Conservation (phyloP, 2,113 vertebrate species). For the Dascyllus trimaculatus region DNA sequence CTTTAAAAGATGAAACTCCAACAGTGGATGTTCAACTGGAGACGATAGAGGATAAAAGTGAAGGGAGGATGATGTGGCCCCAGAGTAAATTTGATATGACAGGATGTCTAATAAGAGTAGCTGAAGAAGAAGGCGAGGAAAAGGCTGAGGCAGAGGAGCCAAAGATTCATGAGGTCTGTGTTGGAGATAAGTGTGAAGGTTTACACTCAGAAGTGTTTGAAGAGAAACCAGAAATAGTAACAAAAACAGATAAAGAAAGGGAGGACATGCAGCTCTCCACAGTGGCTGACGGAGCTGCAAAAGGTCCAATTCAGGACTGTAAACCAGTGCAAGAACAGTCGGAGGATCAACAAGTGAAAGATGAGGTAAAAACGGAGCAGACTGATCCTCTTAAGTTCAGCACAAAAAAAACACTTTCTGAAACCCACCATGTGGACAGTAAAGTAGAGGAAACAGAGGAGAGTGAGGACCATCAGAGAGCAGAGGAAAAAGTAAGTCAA, state of each 20-base stretch:
- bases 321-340: constrained; percentile 28
- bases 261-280: neutral
- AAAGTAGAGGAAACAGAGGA: constrained; percentile 36
- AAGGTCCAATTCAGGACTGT: constrained; percentile 22
- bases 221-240: constrained; percentile 8
- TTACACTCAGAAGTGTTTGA: constrained; percentile 1
- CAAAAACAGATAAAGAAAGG: constrained; percentile 6
- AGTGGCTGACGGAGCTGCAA: neutral
- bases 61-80: constrained; percentile 76
- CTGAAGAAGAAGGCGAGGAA: constrained; percentile 53
- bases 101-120: constrained; percentile 74
- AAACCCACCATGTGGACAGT: constrained; percentile 17
- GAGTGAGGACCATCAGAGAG: constrained; percentile 16
- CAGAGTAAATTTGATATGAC: constrained; percentile 83
- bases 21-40: constrained; percentile 63
- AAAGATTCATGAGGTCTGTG: constrained; percentile 10
- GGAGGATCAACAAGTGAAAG: constrained; percentile 33
- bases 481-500: constrained; percentile 18
- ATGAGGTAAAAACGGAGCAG: constrained; percentile 32
- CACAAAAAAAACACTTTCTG: constrained; percentile 19
- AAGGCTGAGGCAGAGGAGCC: constrained; percentile 30
- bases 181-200: neutral
- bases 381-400: constrained; percentile 13
- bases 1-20: constrained; percentile 91
- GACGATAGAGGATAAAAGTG: constrained; percentile 56